A percentile compares a stretch with the other conserved stretches of the same genome.
These are phyloP conservation scores for Vireo griseus DNA, from an alignment of 2,797 vertebrate genomes.

Conservation along the genomic window DNA sequence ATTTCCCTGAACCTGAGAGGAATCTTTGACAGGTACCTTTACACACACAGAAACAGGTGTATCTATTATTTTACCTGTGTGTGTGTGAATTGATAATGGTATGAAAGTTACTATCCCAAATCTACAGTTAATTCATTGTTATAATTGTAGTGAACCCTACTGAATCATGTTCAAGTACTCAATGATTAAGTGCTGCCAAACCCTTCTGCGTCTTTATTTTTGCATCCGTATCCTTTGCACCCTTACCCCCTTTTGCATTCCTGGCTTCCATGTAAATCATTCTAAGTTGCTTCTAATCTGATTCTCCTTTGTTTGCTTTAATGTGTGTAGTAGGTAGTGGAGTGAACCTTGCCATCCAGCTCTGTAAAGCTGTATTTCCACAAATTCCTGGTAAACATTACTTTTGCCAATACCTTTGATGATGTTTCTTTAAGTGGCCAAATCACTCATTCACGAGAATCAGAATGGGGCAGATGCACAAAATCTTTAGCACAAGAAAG, in stretches of 20 bases:
- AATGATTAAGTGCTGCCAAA: neutral
- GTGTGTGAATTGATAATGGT: neutral
- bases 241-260: neutral
- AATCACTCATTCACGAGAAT: rapidly evolving
- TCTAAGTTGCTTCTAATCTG: neutral
- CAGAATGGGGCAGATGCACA: neutral
- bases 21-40: neutral
- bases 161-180: neutral
- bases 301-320: neutral
- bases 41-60: neutral
- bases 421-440: neutral
- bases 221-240: neutral
- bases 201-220: neutral
- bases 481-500: neutral
- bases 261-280: neutral
- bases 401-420: neutral
- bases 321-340: neutral
- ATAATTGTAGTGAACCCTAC: neutral
- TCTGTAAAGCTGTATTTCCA: neutral
- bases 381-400: neutral
- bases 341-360: neutral
- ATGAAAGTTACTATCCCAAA: neutral
- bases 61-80: neutral
- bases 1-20: neutral
- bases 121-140: neutral